phyloP scores from a whole-genome alignment of 2,113 vertebrate species.

The Tor tambroides region DNA sequence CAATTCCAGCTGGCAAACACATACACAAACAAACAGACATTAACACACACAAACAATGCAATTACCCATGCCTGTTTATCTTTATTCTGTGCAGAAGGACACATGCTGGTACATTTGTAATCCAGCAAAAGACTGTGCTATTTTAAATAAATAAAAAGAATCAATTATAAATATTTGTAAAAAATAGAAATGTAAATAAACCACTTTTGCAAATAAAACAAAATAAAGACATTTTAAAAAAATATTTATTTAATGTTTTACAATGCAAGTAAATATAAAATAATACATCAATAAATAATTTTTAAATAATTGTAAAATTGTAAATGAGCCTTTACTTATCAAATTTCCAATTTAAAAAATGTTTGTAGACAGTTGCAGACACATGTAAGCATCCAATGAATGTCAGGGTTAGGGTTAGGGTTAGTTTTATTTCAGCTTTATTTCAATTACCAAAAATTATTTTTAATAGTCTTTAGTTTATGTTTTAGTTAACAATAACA shows the following conservation, averaged over 20 bases:
- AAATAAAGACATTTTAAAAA: too few species aligned
- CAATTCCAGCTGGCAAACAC: conserved; percentile 20
- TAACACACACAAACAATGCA: not conserved
- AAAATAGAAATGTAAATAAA: not conserved
- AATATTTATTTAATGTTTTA: too few species aligned
- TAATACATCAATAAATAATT: not conserved
- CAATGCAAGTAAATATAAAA: too few species aligned
- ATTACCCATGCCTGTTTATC: conserved; percentile 12
- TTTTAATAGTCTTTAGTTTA: too few species aligned
- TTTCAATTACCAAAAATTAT: too few species aligned
- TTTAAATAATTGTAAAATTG: too few species aligned
- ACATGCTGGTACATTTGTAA: conserved; percentile 14
- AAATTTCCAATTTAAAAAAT: too few species aligned
- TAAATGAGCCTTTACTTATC: too few species aligned
- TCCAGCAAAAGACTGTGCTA: too few species aligned
- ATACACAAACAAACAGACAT: not conserved
- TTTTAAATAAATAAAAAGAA: not conserved
- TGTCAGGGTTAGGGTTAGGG: too few species aligned
- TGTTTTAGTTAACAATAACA: not conserved
- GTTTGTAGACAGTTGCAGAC: not conserved
- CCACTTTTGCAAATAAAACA: too few species aligned
- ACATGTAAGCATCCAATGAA: not conserved
- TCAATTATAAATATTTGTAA: not conserved
- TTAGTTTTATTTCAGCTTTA: not conserved
- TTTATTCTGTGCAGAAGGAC: not conserved